Evolutionary conservation across 2,888 invertebrate species (phyloP).

Genomic region (Troides oblongomaculatus): DNA sequence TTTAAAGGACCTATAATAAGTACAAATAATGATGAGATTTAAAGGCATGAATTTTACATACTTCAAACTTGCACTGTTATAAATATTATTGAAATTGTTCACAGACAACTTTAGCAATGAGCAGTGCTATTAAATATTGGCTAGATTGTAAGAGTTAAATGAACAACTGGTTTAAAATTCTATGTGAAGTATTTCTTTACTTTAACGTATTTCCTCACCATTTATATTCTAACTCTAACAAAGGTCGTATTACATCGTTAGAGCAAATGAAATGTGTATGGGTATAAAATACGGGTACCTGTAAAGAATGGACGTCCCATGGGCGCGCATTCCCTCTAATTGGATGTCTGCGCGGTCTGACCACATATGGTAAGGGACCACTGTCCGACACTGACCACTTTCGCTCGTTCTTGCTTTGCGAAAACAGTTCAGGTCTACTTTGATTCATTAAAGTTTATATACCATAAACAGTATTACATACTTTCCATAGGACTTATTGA

Average conservation of each 20-base stretch:
- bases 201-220: neutral
- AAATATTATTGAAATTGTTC: no score
- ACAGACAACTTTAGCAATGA: no score
- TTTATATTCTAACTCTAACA: neutral
- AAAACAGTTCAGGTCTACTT: constrained; percentile 19
- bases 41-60: no score
- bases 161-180: neutral
- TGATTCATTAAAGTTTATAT: constrained; percentile 17
- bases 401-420: constrained; percentile 48
- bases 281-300: constrained; percentile 46
- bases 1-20: no score
- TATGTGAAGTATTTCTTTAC: neutral
- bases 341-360: constrained; percentile 62
- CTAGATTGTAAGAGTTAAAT: neutral
- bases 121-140: no score
- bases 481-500: constrained; percentile 14
- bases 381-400: constrained; percentile 61
- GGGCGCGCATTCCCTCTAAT: constrained; percentile 74
- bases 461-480: constrained; percentile 10
- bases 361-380: constrained; percentile 61
- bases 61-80: no score
- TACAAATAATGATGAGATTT: no score
- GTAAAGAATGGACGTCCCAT: constrained; percentile 51
- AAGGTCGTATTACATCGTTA: constrained; percentile 13
- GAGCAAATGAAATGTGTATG: constrained; percentile 14